Base-by-base conservation (phyloP, 30 jellyfish, hydroid and myxozoan genomes). In the Rhopilema esculentum region DNA sequence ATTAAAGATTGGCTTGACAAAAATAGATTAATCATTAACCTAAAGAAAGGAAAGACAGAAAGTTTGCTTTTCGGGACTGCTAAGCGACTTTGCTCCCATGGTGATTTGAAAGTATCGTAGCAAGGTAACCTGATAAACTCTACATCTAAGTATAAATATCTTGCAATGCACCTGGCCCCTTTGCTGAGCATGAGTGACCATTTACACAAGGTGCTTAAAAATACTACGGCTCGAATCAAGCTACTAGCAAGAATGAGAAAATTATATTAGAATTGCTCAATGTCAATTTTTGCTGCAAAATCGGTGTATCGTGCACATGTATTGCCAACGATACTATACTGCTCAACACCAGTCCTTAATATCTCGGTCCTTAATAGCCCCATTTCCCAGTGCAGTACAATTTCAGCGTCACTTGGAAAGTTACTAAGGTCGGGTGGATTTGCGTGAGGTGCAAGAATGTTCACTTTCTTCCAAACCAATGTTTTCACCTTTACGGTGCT, bases 1-100 rank as follows among this genome's bases (percentile, higher is more conserved):
- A 61, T 75, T n/a, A 73, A 75, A 31, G 29, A 73, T 63, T 85
- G 91, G 94, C 84, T 85, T 30, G 81, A 85, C 74, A 64, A 85
- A 85, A 85, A 85, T 75, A 30, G 85, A 30, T 75, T 75, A n/a
- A n/a, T n/a, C n/a, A n/a, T n/a, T n/a, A n/a, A n/a, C n/a, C n/a
- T n/a, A n/a, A n/a, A n/a, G n/a, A 30, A 84, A 71, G 63, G 27
- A 72, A 72, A 31, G 69, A 28, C 84, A 27, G 69, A 72, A 72
- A 72, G 74, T 29, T 27, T 72, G 84, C 30, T 72, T 8, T 72
- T 75, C 53, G 76, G 86, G 51, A 79, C 2, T 51, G 84, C 85
- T 49, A 77, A 61, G 78, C 66, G 66, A 4, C 84, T 27, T 49
- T 72, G 27, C 75, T 33, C 73, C 75, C 66, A 72, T 72, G 84